Conservation (phyloP, 2,113 vertebrate genomes). For the Myiozetetes cayanensis region DNA sequence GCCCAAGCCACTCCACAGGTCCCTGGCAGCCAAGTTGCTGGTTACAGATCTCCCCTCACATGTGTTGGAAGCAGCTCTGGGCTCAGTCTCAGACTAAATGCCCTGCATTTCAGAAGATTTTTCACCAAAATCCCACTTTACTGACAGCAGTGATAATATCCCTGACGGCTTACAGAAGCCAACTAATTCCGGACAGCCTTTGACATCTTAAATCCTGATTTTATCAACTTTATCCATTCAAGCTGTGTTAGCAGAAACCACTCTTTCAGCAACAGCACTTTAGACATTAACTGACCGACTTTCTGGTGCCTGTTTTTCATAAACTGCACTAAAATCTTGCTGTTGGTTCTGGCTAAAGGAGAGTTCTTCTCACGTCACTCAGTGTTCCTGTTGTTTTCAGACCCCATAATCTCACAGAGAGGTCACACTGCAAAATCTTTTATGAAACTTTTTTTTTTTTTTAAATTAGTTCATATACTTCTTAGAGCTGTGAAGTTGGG, state of each 20-base stretch:
- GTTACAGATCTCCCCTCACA: rapidly evolving
- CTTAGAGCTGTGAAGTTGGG: not conserved
- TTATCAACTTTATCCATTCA: not conserved
- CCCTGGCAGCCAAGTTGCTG: not conserved
- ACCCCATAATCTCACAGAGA: not conserved
- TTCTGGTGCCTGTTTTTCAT: not conserved
- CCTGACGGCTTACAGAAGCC: not conserved
- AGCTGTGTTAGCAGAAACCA: not conserved
- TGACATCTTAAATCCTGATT: not conserved
- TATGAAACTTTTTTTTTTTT: not conserved
- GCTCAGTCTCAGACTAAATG: not conserved
- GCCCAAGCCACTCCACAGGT: rapidly evolving
- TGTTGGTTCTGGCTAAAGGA: not conserved
- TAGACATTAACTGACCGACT: not conserved
- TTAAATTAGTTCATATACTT: not conserved
- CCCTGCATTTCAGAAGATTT: not conserved
- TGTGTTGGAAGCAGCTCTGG: rapidly evolving
- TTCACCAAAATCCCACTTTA: not conserved
- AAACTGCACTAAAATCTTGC: not conserved
- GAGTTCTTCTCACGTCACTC: not conserved
- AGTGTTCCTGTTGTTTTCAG: not conserved
- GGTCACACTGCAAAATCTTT: not conserved
- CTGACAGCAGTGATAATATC: not conserved
- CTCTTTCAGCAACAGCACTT: not conserved
- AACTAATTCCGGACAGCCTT: not conserved